These are phyloP conservation scores for Nothura maculosa DNA, from an alignment of 2,797 vertebrate species.

Conservation along the genomic window DNA sequence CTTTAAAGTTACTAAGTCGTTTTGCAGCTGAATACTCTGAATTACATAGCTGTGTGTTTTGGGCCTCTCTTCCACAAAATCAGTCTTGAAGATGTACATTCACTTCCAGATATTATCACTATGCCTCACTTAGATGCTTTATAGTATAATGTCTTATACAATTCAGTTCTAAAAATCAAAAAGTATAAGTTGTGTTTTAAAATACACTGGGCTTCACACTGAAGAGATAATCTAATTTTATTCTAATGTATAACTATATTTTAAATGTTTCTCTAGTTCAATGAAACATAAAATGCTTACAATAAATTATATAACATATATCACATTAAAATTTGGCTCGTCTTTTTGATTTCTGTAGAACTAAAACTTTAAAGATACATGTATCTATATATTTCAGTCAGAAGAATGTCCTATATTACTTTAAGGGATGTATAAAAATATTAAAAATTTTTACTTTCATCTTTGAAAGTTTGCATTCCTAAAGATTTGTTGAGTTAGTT, in stretches of 20 bases:
- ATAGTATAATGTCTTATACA: neutral
- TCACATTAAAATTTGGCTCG: neutral
- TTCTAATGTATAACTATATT: neutral
- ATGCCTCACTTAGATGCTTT: neutral
- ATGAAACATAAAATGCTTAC: neutral
- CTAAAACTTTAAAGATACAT: neutral
- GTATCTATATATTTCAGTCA: neutral
- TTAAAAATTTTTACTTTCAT: accelerated
- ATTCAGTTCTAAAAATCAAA: neutral
- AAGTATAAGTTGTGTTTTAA: neutral
- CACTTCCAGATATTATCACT: neutral
- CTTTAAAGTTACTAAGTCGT: neutral
- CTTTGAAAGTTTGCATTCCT: neutral
- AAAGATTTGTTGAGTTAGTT: neutral
- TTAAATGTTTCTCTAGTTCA: neutral
- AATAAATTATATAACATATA: accelerated
- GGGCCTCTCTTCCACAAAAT: neutral
- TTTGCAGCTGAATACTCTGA: neutral
- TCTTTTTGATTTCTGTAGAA: neutral
- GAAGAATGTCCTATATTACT: neutral
- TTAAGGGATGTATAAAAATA: neutral
- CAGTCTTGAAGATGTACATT: neutral
- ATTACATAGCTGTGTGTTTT: neutral
- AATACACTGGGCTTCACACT: neutral
- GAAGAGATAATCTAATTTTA: neutral